Conservation (phyloP, 1,140 invertebrate genomes). For the Megalopta genalis region DNA sequence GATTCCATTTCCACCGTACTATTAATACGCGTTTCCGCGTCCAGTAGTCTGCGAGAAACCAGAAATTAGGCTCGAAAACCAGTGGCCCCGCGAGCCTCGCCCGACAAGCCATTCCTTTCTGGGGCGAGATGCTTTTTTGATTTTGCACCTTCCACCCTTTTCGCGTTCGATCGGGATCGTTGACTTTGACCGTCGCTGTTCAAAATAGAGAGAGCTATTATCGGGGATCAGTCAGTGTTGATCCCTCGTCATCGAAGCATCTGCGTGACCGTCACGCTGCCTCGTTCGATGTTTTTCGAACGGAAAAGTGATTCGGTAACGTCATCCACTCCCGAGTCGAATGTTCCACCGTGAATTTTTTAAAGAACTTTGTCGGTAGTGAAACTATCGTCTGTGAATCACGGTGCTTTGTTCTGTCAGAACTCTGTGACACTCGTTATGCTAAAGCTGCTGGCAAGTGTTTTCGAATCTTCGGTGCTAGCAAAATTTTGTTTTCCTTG, state of each 20-base stretch:
- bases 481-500: too few species aligned
- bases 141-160: not conserved
- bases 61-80: slow-evolving; percentile 53
- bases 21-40: slow-evolving; percentile 74
- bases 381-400: too few species aligned
- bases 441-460: not conserved
- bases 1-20: slow-evolving; percentile 61
- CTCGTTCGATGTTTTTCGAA: not conserved
- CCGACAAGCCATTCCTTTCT: slow-evolving; percentile 32
- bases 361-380: too few species aligned
- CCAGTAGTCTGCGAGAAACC: slow-evolving; percentile 51
- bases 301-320: not conserved
- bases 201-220: slow-evolving; percentile 36
- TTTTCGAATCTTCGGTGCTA: too few species aligned
- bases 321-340: not conserved
- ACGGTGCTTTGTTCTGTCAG: too few species aligned
- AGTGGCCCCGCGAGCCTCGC: slow-evolving; percentile 52
- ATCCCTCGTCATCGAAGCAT: slow-evolving; percentile 41
- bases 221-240: slow-evolving; percentile 41
- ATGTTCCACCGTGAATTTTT: not conserved
- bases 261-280: not conserved
- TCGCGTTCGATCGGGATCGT: slow-evolving; percentile 34
- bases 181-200: slow-evolving; percentile 35
- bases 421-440: not conserved
- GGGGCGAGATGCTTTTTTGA: not conserved